Evolutionary conservation across 2,113 vertebrate genomes (phyloP), one percentile per base, ranked within the genome.

Genomic region (Protobothrops mucrosquamatus): DNA sequence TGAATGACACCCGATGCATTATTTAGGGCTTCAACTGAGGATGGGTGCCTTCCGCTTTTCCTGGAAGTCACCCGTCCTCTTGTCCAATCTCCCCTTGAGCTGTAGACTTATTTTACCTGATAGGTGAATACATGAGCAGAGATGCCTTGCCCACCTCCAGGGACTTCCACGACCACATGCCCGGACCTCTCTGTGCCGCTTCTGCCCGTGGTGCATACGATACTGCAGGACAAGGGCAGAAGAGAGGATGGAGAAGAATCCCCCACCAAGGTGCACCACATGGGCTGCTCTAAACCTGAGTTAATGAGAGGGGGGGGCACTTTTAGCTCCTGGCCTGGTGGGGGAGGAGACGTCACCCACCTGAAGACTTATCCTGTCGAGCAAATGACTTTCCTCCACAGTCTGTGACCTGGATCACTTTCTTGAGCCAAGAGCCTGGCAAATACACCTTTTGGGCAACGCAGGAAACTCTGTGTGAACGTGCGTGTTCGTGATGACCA

Each of bases 81-180:
- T 56, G 4, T 56, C 18, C 55, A 20, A 56, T 56, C n/a, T n/a
- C 59, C 5, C 5, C 24, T n/a, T 23, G 18, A 39, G 59, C 12
- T 56, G 3, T 52, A 55, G 56, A 54, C 48, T 34, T 20, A 59
- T 0, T 0, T 94, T 97, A 99, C 99, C 99, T 99, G 99, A 95
- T 99, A 99, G 94, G 97, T 98, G 96, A 99, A 99, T 51, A 93
- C 90, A 54, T 98, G 98, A n/a, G 89, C 98, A 54, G 99, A 99
- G 93, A 97, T 54, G 9, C 99, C 98, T 1, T 95, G 97, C 90
- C 98, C 98, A 97, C 99, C 98, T 94, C 98, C 98, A 1, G 96
- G 98, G 34, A 99, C 99, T 93, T 98, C 97, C 92, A 99, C 99
- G 0, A 97, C 98, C 3, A 98, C 95, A 0, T 97, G 95, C 2